A percentile compares a stretch with the other conserved stretches of the same genome.
These are phyloP conservation scores for Aphodius sticticus DNA, from an alignment of 2,888 invertebrate species.

Conservation along the genomic window DNA sequence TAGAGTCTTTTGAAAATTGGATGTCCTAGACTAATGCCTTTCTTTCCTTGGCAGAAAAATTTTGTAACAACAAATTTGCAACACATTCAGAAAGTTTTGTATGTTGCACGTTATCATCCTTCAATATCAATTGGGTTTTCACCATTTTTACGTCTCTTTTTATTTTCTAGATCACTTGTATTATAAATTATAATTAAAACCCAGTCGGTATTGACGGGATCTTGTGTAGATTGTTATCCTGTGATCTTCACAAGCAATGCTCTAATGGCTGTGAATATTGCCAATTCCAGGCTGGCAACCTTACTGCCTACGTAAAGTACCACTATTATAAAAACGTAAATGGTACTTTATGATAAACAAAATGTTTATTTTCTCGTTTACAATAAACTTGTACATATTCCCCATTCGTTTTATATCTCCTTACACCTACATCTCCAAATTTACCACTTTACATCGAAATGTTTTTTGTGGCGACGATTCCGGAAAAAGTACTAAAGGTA, in stretches of 20 bases:
- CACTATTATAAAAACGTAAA: slow-evolving; percentile 41
- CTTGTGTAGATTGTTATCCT: slow-evolving; percentile 42
- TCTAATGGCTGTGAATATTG: slow-evolving; percentile 53
- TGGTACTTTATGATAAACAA: slow-evolving; percentile 43
- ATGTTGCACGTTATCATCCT: neutral
- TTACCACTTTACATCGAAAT: neutral
- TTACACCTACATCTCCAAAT: neutral
- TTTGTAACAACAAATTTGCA: slow-evolving; percentile 9
- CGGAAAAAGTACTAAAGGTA: too few relatives aligned
- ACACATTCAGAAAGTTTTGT: slow-evolving; percentile 8
- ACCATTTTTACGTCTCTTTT: neutral
- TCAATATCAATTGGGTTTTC: neutral
- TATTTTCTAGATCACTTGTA: neutral
- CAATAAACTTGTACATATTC: slow-evolving; percentile 41
- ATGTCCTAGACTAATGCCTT: neutral
- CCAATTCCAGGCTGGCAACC: slow-evolving; percentile 50
- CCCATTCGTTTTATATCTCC: neutral
- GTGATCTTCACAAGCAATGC: slow-evolving; percentile 48
- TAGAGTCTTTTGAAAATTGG: neutral
- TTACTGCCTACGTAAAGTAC: slow-evolving; percentile 49
- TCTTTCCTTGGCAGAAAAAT: slow-evolving; percentile 13
- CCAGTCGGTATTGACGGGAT: slow-evolving; percentile 17
- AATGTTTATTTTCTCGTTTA: slow-evolving; percentile 41
- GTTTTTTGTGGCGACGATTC: too few relatives aligned
- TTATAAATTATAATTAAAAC: neutral